Evolutionary conservation across 2,113 vertebrate species (phyloP), one percentile per base, ranked within the genome.

Genomic region (Actinemys pallida): DNA sequence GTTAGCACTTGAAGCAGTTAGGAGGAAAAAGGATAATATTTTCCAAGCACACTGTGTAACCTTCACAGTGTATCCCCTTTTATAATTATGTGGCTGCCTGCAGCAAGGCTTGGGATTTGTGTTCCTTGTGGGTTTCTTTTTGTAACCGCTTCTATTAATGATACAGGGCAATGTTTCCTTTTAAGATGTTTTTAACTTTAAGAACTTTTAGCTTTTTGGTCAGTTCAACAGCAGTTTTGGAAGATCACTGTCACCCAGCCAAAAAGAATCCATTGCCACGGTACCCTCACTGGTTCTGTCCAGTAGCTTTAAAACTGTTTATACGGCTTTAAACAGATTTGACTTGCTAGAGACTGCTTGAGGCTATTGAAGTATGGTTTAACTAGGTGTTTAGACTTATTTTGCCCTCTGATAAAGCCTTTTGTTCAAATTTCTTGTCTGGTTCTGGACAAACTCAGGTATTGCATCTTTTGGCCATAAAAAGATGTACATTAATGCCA

Each of bases 311-410:
- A 89, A 78, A 87, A 54, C 56, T 39, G 25, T 84, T 94, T 86
- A 31, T 84, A 42, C 20, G 83, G 69, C 54, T 92, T 27, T 94
- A 90, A 93, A 78, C 92, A 93, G 89, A 86, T 90, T 25, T 90
- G 84, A 76, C 49, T 90, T 95, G 89, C 93, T 92, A 90, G 88
- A 87, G 80, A 88, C 93, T 96, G 79, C 72, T 93, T 95, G 65
- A 90, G 91, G 80, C 94, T 90, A 96, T 97, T 96, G 95, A 47
- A 78, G 19, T 16, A 10, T 57, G 35, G 2, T 87, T 94, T 87
- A 76, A 72, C 8, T 57, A 22, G 47, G 5, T 22, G 19, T 89
- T 93, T 31, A 75, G 49, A 5, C n/a, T 47, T 95, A 39, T 39
- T 81, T 47, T 31, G 27, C 19, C 2, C 4, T 8, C 1, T 35